These are phyloP conservation scores for Enteromius radiatus DNA, from an alignment of 2,797 vertebrate species.

Conservation along the genomic window DNA sequence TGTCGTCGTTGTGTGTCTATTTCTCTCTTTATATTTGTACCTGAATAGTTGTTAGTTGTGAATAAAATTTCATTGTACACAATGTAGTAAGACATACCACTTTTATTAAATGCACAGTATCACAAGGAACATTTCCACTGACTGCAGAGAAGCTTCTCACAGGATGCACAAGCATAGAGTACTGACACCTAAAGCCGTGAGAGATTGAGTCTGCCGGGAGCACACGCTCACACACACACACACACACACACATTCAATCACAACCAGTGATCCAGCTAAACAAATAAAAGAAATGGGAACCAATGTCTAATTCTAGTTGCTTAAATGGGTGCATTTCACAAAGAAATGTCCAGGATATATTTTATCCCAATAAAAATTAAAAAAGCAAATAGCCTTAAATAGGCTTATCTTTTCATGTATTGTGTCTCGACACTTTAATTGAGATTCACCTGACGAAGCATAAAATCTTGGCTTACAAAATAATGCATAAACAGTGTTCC, in stretches of 20 bases:
- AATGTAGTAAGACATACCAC: slow-evolving; percentile 85
- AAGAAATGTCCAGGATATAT: slow-evolving; percentile 6
- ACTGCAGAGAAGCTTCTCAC: slow-evolving; percentile 95
- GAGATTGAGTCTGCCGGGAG: slow-evolving; percentile 80
- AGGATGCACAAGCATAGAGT: slow-evolving; percentile 90
- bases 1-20: not conserved
- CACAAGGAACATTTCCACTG: slow-evolving; percentile 97
- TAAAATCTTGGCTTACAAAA: slow-evolving; percentile 71
- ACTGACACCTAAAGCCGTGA: slow-evolving; percentile 83
- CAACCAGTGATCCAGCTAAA: slow-evolving; percentile 31
- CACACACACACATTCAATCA: slow-evolving; percentile 33
- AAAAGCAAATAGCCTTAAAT: slow-evolving; percentile 44
- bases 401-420: slow-evolving; percentile 65
- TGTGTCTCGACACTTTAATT: not conserved
- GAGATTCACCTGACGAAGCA: not conserved
- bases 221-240: slow-evolving; percentile 57
- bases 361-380: not conserved
- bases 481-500: slow-evolving; percentile 79
- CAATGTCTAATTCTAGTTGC: slow-evolving; percentile 61
- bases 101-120: slow-evolving; percentile 99
- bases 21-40: not conserved
- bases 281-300: slow-evolving; percentile 69
- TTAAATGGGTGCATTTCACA: slow-evolving; percentile 67
- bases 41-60: not conserved
- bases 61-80: slow-evolving; percentile 7